Evolutionary conservation across 2,888 invertebrate genomes (phyloP), one percentile per base, ranked within the genome.

Genomic region (Abrostola triplasia): DNA sequence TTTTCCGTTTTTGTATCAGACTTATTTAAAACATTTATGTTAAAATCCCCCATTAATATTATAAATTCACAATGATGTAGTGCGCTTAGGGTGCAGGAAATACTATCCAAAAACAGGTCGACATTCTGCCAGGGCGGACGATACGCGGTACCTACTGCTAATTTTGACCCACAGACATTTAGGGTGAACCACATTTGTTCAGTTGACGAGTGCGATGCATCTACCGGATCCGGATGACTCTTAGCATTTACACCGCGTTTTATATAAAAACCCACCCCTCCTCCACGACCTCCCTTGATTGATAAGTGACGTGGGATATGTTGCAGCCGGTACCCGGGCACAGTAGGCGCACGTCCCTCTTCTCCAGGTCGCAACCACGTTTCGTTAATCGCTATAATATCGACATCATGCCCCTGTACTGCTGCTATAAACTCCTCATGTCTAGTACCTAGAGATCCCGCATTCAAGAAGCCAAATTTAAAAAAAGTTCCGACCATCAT

Each of bases 371-470:
- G 38, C 0, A 77, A 47, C 80, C 80, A 80, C 0, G 77, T 79
- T 42, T 79, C 73, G 24, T 79, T 79, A 5, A 79, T 63, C 0
- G 77, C 74, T 11, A 77, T 7, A 0, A 77, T 41, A 41, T 75
- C 74, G 0, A 71, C 13, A 9, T 51, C 48, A 13, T 61, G 38
- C 0, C 51, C 40, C 0, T 5, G 5, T 0, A 73, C 11, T 0
- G 70, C 63, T 0, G 38, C 55, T 0, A 52, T 49, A 42, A 77
- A 60, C 9, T 74, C 62, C 9, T 70, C 69, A 8, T 73, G 73
- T 9, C 52, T 57, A 2, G 76, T 76, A 6, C 61, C 64, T 2
- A 76, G 41, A 0, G 73, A 70, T 4, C 76, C 73, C 2, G 71
- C 69, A 51, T 76, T 76, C 12, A 6, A 38, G 12, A 50, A 5